phyloP scores from a whole-genome alignment of 2,113 vertebrate species.

The Probosciger aterrimus region DNA sequence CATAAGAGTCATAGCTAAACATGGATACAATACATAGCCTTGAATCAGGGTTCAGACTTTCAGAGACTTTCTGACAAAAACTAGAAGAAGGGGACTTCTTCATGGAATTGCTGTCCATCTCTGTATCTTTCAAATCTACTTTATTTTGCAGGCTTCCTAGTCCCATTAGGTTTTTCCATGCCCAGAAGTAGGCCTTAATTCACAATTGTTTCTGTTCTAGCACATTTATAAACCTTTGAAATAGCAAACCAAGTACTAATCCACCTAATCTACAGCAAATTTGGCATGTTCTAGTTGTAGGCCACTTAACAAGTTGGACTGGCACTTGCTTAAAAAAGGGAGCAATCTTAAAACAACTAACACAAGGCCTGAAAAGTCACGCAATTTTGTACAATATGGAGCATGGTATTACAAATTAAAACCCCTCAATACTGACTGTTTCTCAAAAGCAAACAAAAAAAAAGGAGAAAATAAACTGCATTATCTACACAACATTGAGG shows the following conservation, averaged over 20 bases:
- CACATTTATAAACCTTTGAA: neutral
- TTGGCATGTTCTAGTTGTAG: neutral
- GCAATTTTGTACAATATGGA: neutral
- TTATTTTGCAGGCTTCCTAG: neutral
- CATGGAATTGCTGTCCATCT: neutral
- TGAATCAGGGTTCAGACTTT: neutral
- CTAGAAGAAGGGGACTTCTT: neutral
- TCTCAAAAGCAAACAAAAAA: neutral
- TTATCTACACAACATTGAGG: neutral
- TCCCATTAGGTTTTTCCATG: neutral
- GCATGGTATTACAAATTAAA: neutral
- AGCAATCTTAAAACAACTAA: neutral
- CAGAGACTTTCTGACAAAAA: neutral
- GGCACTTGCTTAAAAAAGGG: neutral
- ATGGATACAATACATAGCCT: fast-evolving
- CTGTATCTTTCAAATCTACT: neutral
- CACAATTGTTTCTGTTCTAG: neutral
- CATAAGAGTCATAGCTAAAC: fast-evolving
- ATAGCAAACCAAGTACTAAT: neutral
- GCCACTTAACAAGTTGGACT: neutral
- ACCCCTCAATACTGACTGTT: neutral
- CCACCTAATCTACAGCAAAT: neutral
- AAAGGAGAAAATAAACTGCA: neutral
- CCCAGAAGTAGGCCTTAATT: neutral
- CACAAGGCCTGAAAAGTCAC: neutral